Evolutionary conservation across 2,113 vertebrate genomes (phyloP).

Genomic region (Ptyas mucosa): DNA sequence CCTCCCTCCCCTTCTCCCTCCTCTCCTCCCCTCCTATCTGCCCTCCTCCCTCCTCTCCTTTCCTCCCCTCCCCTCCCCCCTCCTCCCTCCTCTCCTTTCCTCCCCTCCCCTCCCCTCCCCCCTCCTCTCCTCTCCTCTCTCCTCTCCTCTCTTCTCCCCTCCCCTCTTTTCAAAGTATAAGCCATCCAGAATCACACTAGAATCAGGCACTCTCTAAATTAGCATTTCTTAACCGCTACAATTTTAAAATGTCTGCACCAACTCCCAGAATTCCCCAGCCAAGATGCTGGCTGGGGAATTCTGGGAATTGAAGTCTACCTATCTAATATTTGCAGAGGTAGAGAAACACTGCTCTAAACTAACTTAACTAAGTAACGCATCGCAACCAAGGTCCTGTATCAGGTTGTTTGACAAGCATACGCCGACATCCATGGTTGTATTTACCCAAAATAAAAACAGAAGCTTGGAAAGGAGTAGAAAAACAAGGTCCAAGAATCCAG

Average conservation of each 20-base stretch:
- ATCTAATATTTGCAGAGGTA: not conserved
- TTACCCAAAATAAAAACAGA: not conserved
- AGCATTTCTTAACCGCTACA: not conserved
- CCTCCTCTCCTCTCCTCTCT: too few relatives aligned
- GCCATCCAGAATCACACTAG: not conserved
- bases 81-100: too few relatives aligned
- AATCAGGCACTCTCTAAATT: not conserved
- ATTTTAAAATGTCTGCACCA: too few relatives aligned
- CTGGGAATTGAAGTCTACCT: too few relatives aligned
- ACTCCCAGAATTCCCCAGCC: too few relatives aligned
- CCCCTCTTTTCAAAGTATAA: not conserved
- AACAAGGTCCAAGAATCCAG: fast-evolving
- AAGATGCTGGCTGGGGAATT: too few relatives aligned
- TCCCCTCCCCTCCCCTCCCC: too few relatives aligned
- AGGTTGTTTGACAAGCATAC: not conserved
- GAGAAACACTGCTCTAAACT: not conserved
- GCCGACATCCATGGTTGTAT: not conserved
- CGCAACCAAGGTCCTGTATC: not conserved
- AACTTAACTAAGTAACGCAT: not conserved
- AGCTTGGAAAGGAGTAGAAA: not conserved
- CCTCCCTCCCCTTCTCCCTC: too few relatives aligned
- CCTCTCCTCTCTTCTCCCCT: not conserved
- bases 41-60: too few relatives aligned
- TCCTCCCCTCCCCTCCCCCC: too few relatives aligned
- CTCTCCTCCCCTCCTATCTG: too few relatives aligned